These are phyloP conservation scores for Fabriciana adippe DNA, from an alignment of 2,888 invertebrate species.

Conservation along the genomic window DNA sequence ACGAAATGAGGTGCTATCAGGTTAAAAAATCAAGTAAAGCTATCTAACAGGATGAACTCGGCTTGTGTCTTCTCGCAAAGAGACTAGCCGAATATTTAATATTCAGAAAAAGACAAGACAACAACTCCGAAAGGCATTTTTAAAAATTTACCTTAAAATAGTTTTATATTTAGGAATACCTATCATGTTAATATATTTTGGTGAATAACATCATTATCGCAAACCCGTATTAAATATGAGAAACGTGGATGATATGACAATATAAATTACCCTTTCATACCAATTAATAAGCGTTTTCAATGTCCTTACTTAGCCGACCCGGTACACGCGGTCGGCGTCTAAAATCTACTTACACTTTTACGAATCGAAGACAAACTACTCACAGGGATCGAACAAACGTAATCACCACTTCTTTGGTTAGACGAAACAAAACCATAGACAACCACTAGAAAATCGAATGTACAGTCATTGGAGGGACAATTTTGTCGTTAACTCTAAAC, in stretches of 20 bases:
- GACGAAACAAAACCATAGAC: conserved; percentile 73
- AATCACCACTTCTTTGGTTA: conserved; percentile 77
- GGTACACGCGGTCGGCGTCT: conserved; percentile 71
- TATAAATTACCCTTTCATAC: conserved; percentile 83
- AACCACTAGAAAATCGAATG: conserved; percentile 76
- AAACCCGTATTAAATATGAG: conserved; percentile 83
- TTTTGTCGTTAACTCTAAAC: conserved; percentile 79
- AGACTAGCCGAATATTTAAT: conserved; percentile 74
- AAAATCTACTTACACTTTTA: conserved; percentile 76
- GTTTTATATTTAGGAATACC: conserved; percentile 75
- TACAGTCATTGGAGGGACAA: conserved; percentile 81
- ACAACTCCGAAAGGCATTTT: conserved; percentile 78
- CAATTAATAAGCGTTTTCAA: conserved; percentile 83
- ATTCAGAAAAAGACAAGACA: conserved; percentile 76
- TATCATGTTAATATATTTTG: conserved; percentile 79
- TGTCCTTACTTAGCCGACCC: conserved; percentile 79
- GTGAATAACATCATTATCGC: conserved; percentile 82
- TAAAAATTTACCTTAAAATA: conserved; percentile 78
- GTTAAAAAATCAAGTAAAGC: conserved; percentile 73
- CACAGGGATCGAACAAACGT: conserved; percentile 75
- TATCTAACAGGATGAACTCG: conserved; percentile 64
- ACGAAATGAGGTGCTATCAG: conserved; percentile 76
- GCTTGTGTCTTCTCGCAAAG: conserved; percentile 59
- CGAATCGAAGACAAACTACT: conserved; percentile 78
- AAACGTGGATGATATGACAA: conserved; percentile 83